A percentile compares a stretch with the other conserved stretches of the same genome.
Evolutionary conservation across 92 coral and sea anemone genomes (phyloP).

Genomic region (Palythoa grandiflora): DNA sequence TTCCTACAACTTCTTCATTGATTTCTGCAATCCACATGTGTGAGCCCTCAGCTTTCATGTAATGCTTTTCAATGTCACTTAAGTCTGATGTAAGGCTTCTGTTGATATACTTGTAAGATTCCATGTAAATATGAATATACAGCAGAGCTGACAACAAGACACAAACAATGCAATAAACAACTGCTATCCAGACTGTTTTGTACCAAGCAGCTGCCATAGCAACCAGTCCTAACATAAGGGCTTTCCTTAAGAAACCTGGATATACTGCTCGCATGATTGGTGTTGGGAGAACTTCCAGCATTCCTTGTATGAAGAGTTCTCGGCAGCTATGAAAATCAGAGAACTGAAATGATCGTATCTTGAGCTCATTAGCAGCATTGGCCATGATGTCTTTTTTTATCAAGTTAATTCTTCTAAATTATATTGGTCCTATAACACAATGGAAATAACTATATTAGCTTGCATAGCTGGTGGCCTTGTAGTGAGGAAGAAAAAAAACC

Average conservation of each 20-base stretch:
- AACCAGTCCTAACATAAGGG: slow-evolving; percentile 55
- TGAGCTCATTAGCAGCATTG: background rate
- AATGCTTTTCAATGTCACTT: slow-evolving; percentile 66
- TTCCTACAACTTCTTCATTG: slow-evolving; percentile 76
- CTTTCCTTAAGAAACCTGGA: slow-evolving; percentile 69
- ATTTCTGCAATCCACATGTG: slow-evolving; percentile 83
- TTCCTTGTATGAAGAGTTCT: slow-evolving; percentile 78
- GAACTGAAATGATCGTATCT: slow-evolving; percentile 69
- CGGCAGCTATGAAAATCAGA: slow-evolving; percentile 66
- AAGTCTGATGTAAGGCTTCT: slow-evolving; percentile 72
- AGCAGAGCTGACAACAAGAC: slow-evolving; percentile 69
- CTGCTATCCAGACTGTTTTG: slow-evolving; percentile 67
- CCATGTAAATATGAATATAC: slow-evolving; percentile 72
- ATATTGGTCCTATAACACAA: background rate
- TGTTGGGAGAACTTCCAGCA: slow-evolving; percentile 60
- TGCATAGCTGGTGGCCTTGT: no score
- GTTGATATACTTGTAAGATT: slow-evolving; percentile 64
- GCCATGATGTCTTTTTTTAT: background rate
- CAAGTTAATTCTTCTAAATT: background rate
- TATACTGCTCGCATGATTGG: slow-evolving; percentile 65
- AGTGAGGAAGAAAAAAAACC: no score
- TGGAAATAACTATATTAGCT: background rate
- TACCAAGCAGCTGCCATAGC: slow-evolving; percentile 65
- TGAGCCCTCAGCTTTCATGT: slow-evolving; percentile 66
- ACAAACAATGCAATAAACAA: slow-evolving; percentile 68